Percentiles rank a stretch among this genome's conserved stretches.
Evolutionary conservation across 1,140 invertebrate species (phyloP).

Genomic region (Caenorhabditis brenneri): DNA sequence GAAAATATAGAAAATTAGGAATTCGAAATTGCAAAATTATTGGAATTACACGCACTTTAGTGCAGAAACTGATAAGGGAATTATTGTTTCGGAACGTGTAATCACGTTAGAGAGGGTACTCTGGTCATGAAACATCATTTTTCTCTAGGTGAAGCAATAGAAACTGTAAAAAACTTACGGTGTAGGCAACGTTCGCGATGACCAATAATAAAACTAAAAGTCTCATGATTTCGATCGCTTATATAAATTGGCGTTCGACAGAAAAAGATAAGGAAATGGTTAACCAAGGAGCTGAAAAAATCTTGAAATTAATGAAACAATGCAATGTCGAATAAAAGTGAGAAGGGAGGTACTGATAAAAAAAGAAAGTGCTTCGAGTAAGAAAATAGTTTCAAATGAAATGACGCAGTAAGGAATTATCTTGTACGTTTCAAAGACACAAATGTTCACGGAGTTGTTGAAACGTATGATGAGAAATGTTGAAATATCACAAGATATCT

Average conservation of each 20-base stretch:
- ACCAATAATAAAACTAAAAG: neutral
- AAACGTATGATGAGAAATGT: neutral
- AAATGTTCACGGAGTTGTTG: neutral
- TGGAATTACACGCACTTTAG: neutral
- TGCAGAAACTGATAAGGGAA: slow-evolving; percentile 7
- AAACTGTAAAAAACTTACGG: slow-evolving; percentile 33
- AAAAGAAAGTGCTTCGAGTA: neutral
- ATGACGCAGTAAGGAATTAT: neutral
- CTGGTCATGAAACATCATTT: neutral
- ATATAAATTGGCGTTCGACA: neutral
- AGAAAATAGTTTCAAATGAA: neutral
- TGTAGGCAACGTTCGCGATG: neutral
- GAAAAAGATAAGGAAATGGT: neutral
- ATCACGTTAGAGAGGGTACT: neutral
- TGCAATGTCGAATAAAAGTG: neutral
- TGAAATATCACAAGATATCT: neutral
- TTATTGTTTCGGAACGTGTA: slow-evolving; percentile 15
- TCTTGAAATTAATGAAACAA: neutral
- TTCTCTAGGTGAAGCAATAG: neutral
- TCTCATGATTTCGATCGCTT: slow-evolving; percentile 40
- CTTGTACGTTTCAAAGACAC: neutral
- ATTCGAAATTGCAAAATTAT: neutral
- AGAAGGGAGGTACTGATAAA: neutral
- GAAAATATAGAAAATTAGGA: no score
- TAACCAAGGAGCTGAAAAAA: neutral